Conservation (phyloP, 1,140 invertebrate species). For the Drosophila repletoides region DNA sequence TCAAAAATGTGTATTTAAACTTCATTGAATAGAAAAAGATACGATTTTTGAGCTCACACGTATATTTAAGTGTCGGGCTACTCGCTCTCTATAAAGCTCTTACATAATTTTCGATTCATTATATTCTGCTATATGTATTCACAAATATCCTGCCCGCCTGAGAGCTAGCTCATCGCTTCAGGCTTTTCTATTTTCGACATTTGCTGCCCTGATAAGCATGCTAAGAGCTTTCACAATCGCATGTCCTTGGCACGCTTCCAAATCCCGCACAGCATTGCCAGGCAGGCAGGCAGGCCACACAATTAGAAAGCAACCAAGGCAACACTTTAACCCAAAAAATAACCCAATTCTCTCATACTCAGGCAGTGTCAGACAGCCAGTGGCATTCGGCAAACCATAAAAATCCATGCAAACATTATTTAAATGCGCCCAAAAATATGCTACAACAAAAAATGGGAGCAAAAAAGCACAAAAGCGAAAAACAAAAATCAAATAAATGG, state of each 20-base stretch:
- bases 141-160: neutral
- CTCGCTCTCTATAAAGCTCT: slow-evolving; percentile 8
- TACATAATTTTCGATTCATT: slow-evolving; percentile 31
- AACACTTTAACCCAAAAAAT: slow-evolving; percentile 48
- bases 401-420: slow-evolving; percentile 74
- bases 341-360: slow-evolving; percentile 37
- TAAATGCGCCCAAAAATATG: slow-evolving; percentile 71
- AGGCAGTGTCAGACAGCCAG: slow-evolving; percentile 33
- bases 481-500: slow-evolving; percentile 77
- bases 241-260: slow-evolving; percentile 45
- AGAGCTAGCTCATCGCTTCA: slow-evolving; percentile 16
- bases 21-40: no score
- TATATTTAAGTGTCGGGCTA: slow-evolving; percentile 1
- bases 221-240: slow-evolving; percentile 36
- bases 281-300: slow-evolving; percentile 37
- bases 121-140: slow-evolving; percentile 6
- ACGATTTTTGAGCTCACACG: no score
- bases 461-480: slow-evolving; percentile 46
- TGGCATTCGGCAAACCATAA: slow-evolving; percentile 62
- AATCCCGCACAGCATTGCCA: slow-evolving; percentile 34
- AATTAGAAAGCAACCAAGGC: slow-evolving; percentile 38
- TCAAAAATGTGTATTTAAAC: no score
- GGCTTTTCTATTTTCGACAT: slow-evolving; percentile 31
- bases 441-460: slow-evolving; percentile 37
- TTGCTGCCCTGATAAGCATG: slow-evolving; percentile 37